phyloP scores from a whole-genome alignment of 2,797 vertebrate species.

The Lophotriccus pileatus region DNA sequence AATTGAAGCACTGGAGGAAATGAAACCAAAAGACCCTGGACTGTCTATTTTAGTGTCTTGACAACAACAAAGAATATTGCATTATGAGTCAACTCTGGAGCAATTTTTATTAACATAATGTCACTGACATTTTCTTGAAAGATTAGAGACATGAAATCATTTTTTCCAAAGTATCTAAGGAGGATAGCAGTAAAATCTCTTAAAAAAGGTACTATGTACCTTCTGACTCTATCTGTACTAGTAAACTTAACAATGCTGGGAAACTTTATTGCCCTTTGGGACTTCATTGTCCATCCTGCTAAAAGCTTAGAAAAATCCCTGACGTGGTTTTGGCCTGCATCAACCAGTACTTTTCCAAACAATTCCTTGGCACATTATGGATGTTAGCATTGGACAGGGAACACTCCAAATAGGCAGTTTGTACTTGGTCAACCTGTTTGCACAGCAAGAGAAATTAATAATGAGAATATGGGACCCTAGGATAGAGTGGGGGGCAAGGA shows the following conservation, averaged over 20 bases:
- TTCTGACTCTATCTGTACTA: not conserved
- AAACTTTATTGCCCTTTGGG: not conserved
- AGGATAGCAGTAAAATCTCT: not conserved
- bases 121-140: not conserved
- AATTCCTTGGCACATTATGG: not conserved
- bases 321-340: not conserved
- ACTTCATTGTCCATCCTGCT: not conserved
- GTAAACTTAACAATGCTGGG: not conserved
- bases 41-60: not conserved
- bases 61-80: not conserved
- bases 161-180: not conserved
- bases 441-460: not conserved
- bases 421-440: not conserved
- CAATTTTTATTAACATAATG: not conserved
- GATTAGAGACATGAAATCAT: not conserved
- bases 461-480: not conserved
- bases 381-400: not conserved
- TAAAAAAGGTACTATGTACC: not conserved
- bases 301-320: not conserved
- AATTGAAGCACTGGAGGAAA: not conserved
- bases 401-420: not conserved
- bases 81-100: not conserved
- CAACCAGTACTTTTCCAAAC: not conserved
- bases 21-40: not conserved
- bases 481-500: rapidly evolving